These are phyloP conservation scores for Ecliptopera silaceata DNA, from an alignment of 2,888 invertebrate species.

Conservation along the genomic window DNA sequence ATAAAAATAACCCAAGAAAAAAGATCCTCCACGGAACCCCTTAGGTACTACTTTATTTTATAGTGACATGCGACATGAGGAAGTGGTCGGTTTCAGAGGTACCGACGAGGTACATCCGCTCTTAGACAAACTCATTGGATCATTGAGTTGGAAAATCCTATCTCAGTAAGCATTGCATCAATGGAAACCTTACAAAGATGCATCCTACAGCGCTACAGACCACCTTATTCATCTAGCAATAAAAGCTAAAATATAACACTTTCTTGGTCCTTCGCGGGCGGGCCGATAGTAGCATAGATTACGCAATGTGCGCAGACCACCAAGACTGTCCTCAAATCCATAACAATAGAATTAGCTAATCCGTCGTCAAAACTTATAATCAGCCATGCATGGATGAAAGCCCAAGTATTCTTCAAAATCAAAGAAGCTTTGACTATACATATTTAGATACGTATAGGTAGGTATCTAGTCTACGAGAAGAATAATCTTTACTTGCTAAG, in stretches of 20 bases:
- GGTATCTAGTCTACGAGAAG: background rate
- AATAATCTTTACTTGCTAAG: too few relatives aligned
- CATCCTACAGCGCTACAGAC: background rate
- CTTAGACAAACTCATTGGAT: conserved; percentile 12
- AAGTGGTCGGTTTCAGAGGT: background rate
- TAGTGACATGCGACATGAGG: too few relatives aligned
- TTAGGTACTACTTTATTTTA: too few relatives aligned
- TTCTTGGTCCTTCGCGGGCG: conserved; percentile 8
- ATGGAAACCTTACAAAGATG: background rate
- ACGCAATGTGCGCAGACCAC: conserved; percentile 26
- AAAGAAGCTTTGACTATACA: too few relatives aligned
- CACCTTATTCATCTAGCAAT: background rate
- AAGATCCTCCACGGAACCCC: too few relatives aligned
- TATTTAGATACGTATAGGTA: background rate
- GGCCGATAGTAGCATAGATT: conserved; percentile 10
- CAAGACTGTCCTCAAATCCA: conserved; percentile 16
- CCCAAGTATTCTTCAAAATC: too few relatives aligned
- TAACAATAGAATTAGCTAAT: conserved; percentile 27
- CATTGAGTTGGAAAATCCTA: conserved; percentile 18
- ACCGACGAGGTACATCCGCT: conserved; percentile 8
- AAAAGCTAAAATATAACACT: background rate
- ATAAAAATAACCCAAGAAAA: too few relatives aligned
- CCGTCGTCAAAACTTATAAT: conserved; percentile 8
- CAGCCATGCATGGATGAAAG: conserved; percentile 11
- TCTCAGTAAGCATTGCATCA: conserved; percentile 14